Evolutionary conservation across 2,113 vertebrate species (phyloP).

Genomic region (Triplophysa rosa): DNA sequence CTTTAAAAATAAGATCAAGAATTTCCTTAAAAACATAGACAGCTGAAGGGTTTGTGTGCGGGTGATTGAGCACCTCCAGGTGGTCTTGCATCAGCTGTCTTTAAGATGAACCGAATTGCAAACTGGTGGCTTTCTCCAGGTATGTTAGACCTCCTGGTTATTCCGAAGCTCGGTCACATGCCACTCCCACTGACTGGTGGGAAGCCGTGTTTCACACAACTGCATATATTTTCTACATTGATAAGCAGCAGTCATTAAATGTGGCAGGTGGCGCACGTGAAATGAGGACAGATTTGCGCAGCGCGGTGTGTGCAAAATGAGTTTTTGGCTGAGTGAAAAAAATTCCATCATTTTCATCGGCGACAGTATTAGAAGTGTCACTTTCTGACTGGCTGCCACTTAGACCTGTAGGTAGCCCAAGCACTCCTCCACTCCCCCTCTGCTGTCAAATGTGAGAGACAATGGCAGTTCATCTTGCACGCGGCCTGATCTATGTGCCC

Average conservation of each 20-base stretch:
- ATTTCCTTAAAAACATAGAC: too few relatives aligned
- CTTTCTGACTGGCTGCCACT: slow-evolving; percentile 45
- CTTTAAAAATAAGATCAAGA: too few relatives aligned
- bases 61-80: too few relatives aligned
- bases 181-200: slow-evolving; percentile 2
- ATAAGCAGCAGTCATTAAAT: slow-evolving; percentile 44
- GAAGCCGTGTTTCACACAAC: slow-evolving; percentile 23
- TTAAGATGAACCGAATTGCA: too few relatives aligned
- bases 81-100: too few relatives aligned
- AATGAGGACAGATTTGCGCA: slow-evolving; percentile 42
- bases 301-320: slow-evolving; percentile 28
- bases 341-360: slow-evolving; percentile 46
- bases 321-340: slow-evolving; percentile 30
- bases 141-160: too few relatives aligned
- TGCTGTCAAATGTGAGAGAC: slow-evolving; percentile 51
- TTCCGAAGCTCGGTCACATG: background rate
- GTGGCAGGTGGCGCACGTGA: slow-evolving; percentile 16
- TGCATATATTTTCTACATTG: slow-evolving; percentile 34
- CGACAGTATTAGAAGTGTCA: slow-evolving; percentile 44
- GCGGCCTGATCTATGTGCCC: slow-evolving; percentile 32
- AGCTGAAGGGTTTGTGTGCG: too few relatives aligned
- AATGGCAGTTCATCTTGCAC: slow-evolving; percentile 46
- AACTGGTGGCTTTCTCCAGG: too few relatives aligned
- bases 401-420: slow-evolving; percentile 50
- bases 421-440: slow-evolving; percentile 12